Conservation (phyloP, 1,140 invertebrate species). For the Apocrypta bakeri region DNA sequence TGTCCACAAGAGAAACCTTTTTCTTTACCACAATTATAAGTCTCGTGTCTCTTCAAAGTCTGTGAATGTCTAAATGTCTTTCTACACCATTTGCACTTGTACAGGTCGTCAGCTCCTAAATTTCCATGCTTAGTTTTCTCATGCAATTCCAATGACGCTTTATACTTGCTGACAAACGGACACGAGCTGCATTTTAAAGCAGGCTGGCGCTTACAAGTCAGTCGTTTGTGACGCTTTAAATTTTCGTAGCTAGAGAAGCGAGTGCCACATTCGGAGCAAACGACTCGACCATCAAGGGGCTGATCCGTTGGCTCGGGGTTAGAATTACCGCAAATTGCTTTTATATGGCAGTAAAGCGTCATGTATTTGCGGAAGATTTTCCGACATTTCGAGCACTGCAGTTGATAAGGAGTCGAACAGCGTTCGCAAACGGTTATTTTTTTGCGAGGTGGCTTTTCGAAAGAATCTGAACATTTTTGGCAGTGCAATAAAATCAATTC, state of each 20-base stretch:
- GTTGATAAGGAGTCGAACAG: background rate
- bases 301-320: background rate
- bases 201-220: conserved; percentile 26
- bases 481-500: conserved; percentile 37
- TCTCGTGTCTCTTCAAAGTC: conserved; percentile 53
- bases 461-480: background rate
- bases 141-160: conserved; percentile 34
- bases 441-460: conserved; percentile 22
- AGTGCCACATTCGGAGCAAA: conserved; percentile 23
- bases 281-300: conserved; percentile 6
- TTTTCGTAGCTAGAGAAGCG: conserved; percentile 39
- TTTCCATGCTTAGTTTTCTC: background rate
- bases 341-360: conserved; percentile 43
- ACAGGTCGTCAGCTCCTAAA: background rate
- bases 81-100: conserved; percentile 27
- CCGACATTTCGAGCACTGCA: conserved; percentile 38
- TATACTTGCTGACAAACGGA: conserved; percentile 44
- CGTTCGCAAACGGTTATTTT: background rate
- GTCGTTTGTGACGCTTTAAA: conserved; percentile 12
- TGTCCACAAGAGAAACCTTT: conserved; percentile 60
- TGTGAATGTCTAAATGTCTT: conserved; percentile 28
- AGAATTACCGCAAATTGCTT: conserved; percentile 39
- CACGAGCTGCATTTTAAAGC: conserved; percentile 70
- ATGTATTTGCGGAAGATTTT: conserved; percentile 44
- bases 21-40: conserved; percentile 56